These are phyloP conservation scores for Sphaerophoria rueppellii DNA, from an alignment of 2,888 invertebrate genomes.

Conservation along the genomic window DNA sequence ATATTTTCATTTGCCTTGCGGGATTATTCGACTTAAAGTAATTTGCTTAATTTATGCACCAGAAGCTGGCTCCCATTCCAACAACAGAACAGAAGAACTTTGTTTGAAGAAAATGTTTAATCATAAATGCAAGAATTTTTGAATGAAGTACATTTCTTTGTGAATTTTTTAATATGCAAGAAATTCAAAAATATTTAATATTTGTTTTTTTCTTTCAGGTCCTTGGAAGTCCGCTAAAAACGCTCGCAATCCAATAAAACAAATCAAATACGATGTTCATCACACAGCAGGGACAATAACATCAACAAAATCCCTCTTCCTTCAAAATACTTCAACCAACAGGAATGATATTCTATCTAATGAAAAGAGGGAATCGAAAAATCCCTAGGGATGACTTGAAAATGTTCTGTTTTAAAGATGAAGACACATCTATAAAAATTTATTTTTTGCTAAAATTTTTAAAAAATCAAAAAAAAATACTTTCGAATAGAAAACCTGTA, in stretches of 20 bases:
- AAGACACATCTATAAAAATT: neutral
- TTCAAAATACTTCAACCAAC: constrained; percentile 6
- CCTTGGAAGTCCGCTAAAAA: constrained; percentile 40
- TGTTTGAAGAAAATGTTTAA: neutral
- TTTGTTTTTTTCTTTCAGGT: constrained; percentile 41
- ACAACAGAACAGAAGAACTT: constrained; percentile 6
- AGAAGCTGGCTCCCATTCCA: neutral
- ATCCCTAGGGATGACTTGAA: neutral
- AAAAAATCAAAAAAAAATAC: neutral
- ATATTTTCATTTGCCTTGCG: constrained; percentile 34
- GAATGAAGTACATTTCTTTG: neutral
- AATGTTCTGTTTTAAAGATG: neutral
- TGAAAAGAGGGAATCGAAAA: neutral
- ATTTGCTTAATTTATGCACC: constrained; percentile 22
- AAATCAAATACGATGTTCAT: constrained; percentile 37
- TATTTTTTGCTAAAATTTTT: neutral
- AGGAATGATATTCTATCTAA: neutral
- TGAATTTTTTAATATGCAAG: neutral
- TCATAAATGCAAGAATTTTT: neutral
- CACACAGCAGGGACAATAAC: constrained; percentile 43
- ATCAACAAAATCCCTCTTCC: constrained; percentile 39
- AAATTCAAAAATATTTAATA: neutral
- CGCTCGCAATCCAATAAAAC: constrained; percentile 12
- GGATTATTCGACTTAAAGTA: constrained; percentile 16
- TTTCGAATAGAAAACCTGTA: constrained; percentile 38